Evolutionary conservation across 2,797 vertebrate species (phyloP), one percentile per base, ranked within the genome.

Genomic region (Setipinna tenuifilis): DNA sequence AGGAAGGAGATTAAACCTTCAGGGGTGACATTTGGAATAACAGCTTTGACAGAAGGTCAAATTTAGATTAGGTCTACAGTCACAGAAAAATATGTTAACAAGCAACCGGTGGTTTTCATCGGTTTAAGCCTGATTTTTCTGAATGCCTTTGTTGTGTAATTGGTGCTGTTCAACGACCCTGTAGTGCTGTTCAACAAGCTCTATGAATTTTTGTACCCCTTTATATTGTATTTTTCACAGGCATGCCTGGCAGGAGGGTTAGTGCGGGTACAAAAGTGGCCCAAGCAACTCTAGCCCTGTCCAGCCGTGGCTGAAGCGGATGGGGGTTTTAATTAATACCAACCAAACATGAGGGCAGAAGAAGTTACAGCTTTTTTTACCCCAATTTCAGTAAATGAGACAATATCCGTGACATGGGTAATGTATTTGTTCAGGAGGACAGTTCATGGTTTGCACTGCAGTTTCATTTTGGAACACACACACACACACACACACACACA

Each of bases 361-460:
- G 12, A 71, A 35, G 68, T 16, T 65, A 11, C 11, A 68, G 25
- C 12, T 75, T 41, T 78, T 71, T 71, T 71, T 31, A 31, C 35
- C 16, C 31, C 62, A 82, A 54, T 71, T 87, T 78, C 16, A 59
- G 28, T 31, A 57, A 44, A 58, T 85, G 23, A 81, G 28, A 82
- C 17, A 78, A 75, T 41, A 17, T 19, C 14, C 31, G 17, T 44
- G 71, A 44, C 16, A 44, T 44, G 35, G 17, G 9, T 44, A 31
- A 44, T 78, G 6, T 41, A 17, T 41, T 78, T 44, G 2, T 10
- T 3, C 17, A 6, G 16, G 10, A 71, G 3, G 16, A 25, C 61
- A 71, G 28, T 71, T 16, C 25, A 31, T 17, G 65, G 65, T 12
- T 71, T 71, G 4, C 11, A 31, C 7, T 41, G 17, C 71, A 21